Percentiles rank a stretch among this genome's conserved stretches.
Evolutionary conservation across 2,113 vertebrate genomes (phyloP).

Genomic region (Chroicocephalus ridibundus): DNA sequence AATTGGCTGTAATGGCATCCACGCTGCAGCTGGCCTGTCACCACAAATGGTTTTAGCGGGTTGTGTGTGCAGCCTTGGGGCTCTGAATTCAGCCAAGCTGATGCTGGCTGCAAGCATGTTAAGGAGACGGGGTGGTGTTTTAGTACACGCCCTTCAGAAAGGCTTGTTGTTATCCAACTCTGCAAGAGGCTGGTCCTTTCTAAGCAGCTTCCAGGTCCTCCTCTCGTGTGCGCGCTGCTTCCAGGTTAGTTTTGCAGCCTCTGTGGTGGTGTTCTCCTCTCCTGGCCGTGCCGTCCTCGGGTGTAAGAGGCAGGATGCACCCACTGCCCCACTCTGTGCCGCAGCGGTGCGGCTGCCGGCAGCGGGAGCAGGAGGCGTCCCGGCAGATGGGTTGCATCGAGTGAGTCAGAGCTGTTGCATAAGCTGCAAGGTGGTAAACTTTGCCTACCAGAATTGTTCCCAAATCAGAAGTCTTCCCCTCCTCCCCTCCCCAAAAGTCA

Average conservation of each 20-base stretch:
- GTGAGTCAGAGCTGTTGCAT: background rate
- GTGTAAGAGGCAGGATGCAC: background rate
- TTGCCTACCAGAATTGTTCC: background rate
- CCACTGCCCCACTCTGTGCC: rapidly evolving
- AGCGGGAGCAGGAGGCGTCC: background rate
- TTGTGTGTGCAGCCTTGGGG: background rate
- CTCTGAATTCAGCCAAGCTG: background rate
- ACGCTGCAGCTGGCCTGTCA: background rate
- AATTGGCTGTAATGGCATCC: background rate
- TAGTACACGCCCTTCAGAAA: background rate
- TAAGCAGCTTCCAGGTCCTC: background rate
- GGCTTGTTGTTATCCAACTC: background rate
- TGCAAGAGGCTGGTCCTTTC: background rate
- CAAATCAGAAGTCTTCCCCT: background rate
- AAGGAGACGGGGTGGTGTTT: background rate
- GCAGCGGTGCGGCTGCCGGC: rapidly evolving
- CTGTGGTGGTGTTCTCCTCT: rapidly evolving
- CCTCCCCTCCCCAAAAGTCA: background rate
- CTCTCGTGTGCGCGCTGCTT: rapidly evolving
- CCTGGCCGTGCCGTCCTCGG: rapidly evolving
- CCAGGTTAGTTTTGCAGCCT: background rate
- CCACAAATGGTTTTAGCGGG: background rate
- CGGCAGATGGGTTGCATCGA: rapidly evolving
- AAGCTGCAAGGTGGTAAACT: background rate
- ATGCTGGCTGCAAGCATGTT: background rate